These are phyloP conservation scores for Hapalemur alaotrensis DNA, from an alignment of 2,797 vertebrate species.

Conservation along the genomic window DNA sequence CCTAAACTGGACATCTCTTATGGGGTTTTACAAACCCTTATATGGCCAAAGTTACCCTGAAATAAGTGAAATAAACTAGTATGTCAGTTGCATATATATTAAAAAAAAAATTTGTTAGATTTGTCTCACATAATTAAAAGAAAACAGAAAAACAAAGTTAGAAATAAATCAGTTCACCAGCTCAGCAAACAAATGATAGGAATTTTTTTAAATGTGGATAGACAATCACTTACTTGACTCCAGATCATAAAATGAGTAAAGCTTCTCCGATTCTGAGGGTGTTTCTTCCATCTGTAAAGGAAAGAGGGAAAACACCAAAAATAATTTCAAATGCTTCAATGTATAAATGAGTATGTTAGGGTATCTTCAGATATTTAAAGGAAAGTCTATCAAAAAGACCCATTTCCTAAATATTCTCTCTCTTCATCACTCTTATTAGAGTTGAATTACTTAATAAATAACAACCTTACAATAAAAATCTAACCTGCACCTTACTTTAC, in stretches of 20 bases:
- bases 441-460: neutral
- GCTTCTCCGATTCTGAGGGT: slow-evolving; percentile 85
- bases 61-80: neutral
- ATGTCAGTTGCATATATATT: neutral
- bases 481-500: neutral
- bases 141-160: slow-evolving; percentile 19
- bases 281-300: slow-evolving; percentile 86
- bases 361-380: neutral
- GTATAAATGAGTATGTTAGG: neutral
- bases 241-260: slow-evolving; percentile 92
- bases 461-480: slow-evolving; percentile 29
- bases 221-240: slow-evolving; percentile 91
- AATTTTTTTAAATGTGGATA: neutral
- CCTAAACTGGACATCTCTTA: neutral
- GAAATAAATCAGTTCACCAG: neutral
- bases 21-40: neutral
- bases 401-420: neutral
- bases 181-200: neutral
- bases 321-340: neutral
- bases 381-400: neutral
- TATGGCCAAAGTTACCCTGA: neutral
- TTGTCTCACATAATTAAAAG: neutral
- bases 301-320: slow-evolving; percentile 48
- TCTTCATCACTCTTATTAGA: neutral
- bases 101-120: neutral